Conservation (phyloP, 2,888 invertebrate species). For the Nemurella pictetii region DNA sequence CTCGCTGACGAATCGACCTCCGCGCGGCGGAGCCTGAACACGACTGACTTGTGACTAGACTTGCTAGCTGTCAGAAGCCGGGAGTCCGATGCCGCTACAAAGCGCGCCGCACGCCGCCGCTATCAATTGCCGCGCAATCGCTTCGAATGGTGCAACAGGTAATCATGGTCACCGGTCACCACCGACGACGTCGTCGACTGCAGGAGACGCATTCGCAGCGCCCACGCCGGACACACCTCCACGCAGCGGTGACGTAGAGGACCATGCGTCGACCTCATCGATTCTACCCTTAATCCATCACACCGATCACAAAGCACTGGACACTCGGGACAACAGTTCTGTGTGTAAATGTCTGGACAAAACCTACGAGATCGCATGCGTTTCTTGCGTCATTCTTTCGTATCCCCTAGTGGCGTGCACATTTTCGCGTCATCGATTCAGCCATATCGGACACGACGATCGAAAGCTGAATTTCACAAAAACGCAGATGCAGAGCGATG, state of each 20-base stretch:
- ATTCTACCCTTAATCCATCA: background rate
- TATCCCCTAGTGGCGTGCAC: background rate
- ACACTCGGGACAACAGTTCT: too few relatives aligned
- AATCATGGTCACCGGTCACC: background rate
- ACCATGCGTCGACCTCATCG: too few relatives aligned
- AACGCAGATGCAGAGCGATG: background rate
- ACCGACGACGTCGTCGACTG: background rate
- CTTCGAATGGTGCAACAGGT: background rate
- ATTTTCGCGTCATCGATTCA: background rate
- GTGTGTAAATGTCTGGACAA: too few relatives aligned
- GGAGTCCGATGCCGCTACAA: background rate
- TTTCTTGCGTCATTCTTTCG: background rate
- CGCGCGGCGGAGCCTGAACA: background rate
- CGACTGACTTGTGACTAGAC: too few relatives aligned
- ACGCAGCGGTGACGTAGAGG: too few relatives aligned
- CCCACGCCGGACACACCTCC: too few relatives aligned
- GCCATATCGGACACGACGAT: background rate
- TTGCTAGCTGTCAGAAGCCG: background rate
- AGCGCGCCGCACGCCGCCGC: background rate
- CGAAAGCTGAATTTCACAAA: background rate
- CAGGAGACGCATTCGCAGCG: background rate
- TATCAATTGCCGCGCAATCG: background rate
- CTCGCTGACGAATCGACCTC: background rate
- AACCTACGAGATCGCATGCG: background rate
- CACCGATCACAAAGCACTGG: background rate